Base-by-base conservation (phyloP, 2,888 invertebrate genomes). In the Charanyca ferruginea region DNA sequence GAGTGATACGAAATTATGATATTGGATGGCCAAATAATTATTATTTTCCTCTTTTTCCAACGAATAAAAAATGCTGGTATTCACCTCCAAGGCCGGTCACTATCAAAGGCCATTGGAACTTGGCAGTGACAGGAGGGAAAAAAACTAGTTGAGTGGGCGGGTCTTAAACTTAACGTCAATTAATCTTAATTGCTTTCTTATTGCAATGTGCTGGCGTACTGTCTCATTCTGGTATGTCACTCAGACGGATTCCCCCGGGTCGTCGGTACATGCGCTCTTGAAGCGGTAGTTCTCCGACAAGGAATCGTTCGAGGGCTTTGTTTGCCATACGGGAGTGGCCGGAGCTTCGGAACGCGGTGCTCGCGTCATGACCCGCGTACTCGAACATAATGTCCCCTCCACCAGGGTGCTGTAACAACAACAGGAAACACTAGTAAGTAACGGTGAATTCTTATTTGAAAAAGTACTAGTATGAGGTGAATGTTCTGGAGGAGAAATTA, bases 311-410 rank as follows among this genome's bases (percentile, higher is more conserved):
- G 69, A 98, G 93, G 23, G 96, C 96, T 69, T 96, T 95, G 28
- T 96, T 91, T 0, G 98, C 98, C 70, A 93, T 95, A 16, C 95
- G 94, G 4, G 97, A 97, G 86, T 98, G 98, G 0, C 98, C 98
- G 0, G 97, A 97, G 53, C 98, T 97, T 18, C 97, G 96, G 92
- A 98, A 98, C 0, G 98, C 97, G 2, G 97, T 95, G 28, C 98
- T 98, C 0, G 98, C 98, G 89, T 98, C 98, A 13, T 97, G 96
- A 0, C 98, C 98, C 0, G 98, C 98, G 89, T 98, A 97, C 85
- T 98, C 98, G 81, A 98, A 89, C 81, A 98, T 96, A 20, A 98
- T 96, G 73, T 98, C 98, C 13, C 96, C 96, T 8, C 98, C 98
- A 60, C 98, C 98, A 0, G 98, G 98, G 92, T 98, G 98, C 96